phyloP scores from a whole-genome alignment of 2,888 invertebrate species.

The Orthosia incerta region DNA sequence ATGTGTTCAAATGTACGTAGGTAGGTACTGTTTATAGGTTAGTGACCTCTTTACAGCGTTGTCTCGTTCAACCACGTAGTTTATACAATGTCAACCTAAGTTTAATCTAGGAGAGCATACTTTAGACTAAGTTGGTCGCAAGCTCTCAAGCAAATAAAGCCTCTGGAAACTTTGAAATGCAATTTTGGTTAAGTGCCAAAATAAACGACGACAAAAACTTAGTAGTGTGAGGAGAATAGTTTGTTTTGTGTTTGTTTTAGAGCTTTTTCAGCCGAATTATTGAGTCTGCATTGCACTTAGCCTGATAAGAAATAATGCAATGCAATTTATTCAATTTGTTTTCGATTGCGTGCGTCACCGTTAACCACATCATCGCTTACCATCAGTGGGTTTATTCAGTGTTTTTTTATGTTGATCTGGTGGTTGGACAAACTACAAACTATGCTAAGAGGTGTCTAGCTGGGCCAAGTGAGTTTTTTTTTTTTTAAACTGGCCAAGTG shows the following conservation, averaged over 20 bases:
- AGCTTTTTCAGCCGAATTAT: neutral
- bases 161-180: slow-evolving; percentile 39
- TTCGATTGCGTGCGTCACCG: too few species aligned
- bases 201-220: slow-evolving; percentile 28
- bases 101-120: slow-evolving; percentile 41
- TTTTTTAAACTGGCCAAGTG: too few species aligned
- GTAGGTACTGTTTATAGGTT: neutral
- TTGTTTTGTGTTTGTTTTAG: slow-evolving; percentile 7
- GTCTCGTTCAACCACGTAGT: slow-evolving; percentile 15
- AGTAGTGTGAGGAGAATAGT: neutral
- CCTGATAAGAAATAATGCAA: neutral
- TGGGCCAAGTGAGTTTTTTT: too few species aligned
- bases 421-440: too few species aligned
- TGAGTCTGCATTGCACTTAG: neutral
- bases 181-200: slow-evolving; percentile 57
- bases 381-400: too few species aligned
- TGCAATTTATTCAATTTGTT: neutral
- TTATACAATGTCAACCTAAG: slow-evolving; percentile 29
- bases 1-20: too few species aligned
- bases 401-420: too few species aligned
- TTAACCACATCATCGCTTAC: too few species aligned
- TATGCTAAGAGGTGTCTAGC: too few species aligned
- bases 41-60: slow-evolving; percentile 1
- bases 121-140: slow-evolving; percentile 28
- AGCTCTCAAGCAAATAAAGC: slow-evolving; percentile 42